Base-by-base conservation (phyloP, 1,140 invertebrate genomes). In the Rhagoletis pomonella region DNA sequence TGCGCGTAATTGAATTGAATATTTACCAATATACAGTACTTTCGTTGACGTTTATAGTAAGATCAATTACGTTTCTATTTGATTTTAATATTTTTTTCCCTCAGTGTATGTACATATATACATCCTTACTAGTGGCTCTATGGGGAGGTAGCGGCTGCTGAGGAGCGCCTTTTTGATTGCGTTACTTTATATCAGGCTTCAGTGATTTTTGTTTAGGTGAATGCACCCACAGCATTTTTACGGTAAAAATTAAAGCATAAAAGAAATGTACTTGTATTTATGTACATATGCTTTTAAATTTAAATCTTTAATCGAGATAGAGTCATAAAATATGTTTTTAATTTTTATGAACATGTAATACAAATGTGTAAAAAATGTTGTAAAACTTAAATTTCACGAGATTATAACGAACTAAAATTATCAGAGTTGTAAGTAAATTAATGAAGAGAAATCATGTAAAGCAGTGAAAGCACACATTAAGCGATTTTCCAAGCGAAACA, bases 401-500 rank as follows among this genome's bases (percentile, higher is more conserved):
- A 29, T 19, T 29, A 67, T 67, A 67, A 62, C 60, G 9, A 4
- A 14, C 4, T 62, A 7, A 10, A 55, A 62, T 62, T 62, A 62
- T 14, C 60, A 62, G 1, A 29, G 29, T 29, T 17, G 5, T 14
- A 17, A 62, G 17, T 17, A 62, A 14, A 4, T 14, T 4, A 14
- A 10, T 77, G 47, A 77, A 50, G 69, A 50, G 69, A 77, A 77
- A 77, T 17, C 69, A n/a, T 77, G 44, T 77, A 19, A 50, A 77
- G 4, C n/a, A 62, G 5, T 55, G 50, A 5, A 55, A 14, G 4
- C 60, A 17, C n/a, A 14, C 60, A 7, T 29, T 29, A 29, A 29
- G 29, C 29, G 29, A 29, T 29, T 29, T 29, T 29, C 29, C 29
- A 29, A 29, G 29, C 29, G 29, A 29, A 29, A 29, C 29, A 29